Evolutionary conservation across 2,113 vertebrate genomes (phyloP).

Genomic region (Bostrychus sinensis): DNA sequence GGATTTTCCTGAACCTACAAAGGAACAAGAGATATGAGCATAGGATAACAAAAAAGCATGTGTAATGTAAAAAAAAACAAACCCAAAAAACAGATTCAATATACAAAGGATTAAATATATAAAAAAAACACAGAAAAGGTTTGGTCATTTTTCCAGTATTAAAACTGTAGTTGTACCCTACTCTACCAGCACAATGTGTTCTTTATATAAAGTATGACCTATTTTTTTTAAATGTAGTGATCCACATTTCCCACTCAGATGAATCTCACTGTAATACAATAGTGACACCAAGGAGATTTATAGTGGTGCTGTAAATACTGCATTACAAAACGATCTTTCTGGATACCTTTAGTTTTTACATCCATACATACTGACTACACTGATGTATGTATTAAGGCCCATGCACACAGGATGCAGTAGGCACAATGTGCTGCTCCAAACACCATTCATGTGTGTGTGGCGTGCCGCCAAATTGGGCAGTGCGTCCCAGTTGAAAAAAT

Average conservation of each 20-base stretch:
- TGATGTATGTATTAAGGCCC: no score
- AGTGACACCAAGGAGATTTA: constrained; percentile 4
- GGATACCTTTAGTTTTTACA: background rate
- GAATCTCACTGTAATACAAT: background rate
- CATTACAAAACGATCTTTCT: background rate
- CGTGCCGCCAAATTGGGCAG: no score
- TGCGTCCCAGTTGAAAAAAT: no score
- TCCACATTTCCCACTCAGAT: background rate
- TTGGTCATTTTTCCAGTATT: background rate
- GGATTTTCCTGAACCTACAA: constrained; percentile 95
- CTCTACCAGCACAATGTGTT: background rate
- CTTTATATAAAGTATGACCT: constrained; percentile 3
- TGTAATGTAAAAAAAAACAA: background rate
- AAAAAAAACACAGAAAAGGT: background rate
- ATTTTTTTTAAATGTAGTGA: background rate
- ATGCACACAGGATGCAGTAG: no score
- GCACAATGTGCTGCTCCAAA: no score
- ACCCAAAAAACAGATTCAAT: background rate
- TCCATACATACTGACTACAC: no score
- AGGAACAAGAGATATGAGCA: constrained; percentile 1
- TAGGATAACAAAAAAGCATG: background rate
- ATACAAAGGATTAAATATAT: background rate
- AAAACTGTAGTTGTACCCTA: background rate
- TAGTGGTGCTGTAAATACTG: constrained; percentile 3
- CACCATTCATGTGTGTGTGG: no score